phyloP scores from a whole-genome alignment of 2,888 invertebrate genomes.

The Oscheius sp. region DNA sequence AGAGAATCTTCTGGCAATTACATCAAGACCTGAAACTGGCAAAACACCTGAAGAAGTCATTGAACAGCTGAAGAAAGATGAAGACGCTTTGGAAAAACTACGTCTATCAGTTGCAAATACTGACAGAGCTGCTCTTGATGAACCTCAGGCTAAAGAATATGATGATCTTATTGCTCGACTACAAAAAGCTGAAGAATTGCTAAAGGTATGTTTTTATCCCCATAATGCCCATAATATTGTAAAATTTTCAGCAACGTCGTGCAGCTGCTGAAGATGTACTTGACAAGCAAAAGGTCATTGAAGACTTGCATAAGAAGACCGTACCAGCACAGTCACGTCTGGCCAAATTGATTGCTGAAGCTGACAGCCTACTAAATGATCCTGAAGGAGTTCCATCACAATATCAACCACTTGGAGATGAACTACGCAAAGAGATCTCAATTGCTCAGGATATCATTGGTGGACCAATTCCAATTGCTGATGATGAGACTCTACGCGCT shows the following conservation, averaged over 20 bases:
- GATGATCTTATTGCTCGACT: slow-evolving; percentile 51
- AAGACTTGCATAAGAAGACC: slow-evolving; percentile 43
- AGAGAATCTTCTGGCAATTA: slow-evolving; percentile 48
- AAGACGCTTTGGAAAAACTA: slow-evolving; percentile 41
- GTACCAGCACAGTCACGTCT: slow-evolving; percentile 42
- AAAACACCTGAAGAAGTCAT: slow-evolving; percentile 44
- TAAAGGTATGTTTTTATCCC: slow-evolving; percentile 37
- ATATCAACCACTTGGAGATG: slow-evolving; percentile 47
- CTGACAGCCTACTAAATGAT: slow-evolving; percentile 46
- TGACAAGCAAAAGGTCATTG: slow-evolving; percentile 44
- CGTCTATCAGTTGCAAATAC: slow-evolving; percentile 39
- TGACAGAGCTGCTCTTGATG: slow-evolving; percentile 45
- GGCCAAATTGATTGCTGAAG: slow-evolving; percentile 50
- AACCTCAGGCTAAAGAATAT: slow-evolving; percentile 47
- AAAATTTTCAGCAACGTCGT: slow-evolving; percentile 45
- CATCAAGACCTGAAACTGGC: slow-evolving; percentile 27
- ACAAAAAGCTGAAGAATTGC: slow-evolving; percentile 45
- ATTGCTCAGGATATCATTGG: slow-evolving; percentile 39
- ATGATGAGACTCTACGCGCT: slow-evolving; percentile 35
- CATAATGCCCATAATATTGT: slow-evolving; percentile 21
- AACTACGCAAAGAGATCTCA: slow-evolving; percentile 41
- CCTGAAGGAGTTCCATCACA: slow-evolving; percentile 52
- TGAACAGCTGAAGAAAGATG: slow-evolving; percentile 43
- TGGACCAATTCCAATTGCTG: slow-evolving; percentile 12
- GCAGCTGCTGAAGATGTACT: slow-evolving; percentile 48